These are phyloP conservation scores for Syrista parreyssii DNA, from an alignment of 2,888 invertebrate species.

Conservation along the genomic window DNA sequence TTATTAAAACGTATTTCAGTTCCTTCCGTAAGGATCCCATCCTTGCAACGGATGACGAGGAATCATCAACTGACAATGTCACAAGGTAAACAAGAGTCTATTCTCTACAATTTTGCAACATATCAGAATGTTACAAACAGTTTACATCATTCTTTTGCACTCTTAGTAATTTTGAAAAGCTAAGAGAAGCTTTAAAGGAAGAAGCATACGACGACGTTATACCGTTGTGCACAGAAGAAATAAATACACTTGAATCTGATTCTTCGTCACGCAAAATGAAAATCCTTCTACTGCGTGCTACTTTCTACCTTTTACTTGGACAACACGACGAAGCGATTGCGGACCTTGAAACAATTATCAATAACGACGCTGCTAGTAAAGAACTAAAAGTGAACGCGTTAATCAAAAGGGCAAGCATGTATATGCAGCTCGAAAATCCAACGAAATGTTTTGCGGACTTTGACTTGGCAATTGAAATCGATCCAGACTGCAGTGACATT, in stretches of 20 bases:
- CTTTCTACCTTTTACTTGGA: constrained; percentile 84
- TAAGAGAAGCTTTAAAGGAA: constrained; percentile 76
- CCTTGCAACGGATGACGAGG: constrained; percentile 67
- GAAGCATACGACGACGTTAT: constrained; percentile 84
- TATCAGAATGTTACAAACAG: neutral
- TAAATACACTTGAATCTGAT: constrained; percentile 68
- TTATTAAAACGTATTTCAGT: constrained; percentile 87
- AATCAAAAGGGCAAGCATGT: constrained; percentile 87
- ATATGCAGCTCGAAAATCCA: constrained; percentile 82
- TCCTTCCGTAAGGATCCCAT: constrained; percentile 91
- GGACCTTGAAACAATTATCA: constrained; percentile 79
- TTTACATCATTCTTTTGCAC: constrained; percentile 15
- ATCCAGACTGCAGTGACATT: constrained; percentile 86
- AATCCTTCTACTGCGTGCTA: constrained; percentile 84
- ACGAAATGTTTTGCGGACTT: constrained; percentile 84
- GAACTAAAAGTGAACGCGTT: constrained; percentile 85
- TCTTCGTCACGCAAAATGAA: constrained; percentile 66
- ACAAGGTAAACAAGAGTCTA: neutral
- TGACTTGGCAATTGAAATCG: constrained; percentile 78
- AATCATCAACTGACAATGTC: constrained; percentile 21
- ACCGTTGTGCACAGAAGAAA: constrained; percentile 82
- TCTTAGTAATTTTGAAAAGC: constrained; percentile 76
- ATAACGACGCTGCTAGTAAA: constrained; percentile 71
- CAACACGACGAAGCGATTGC: constrained; percentile 78
- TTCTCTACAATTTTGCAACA: neutral